These are phyloP conservation scores for Tokudaia tokunoshimensis DNA, from an alignment of 2,797 vertebrate genomes.

Conservation along the genomic window DNA sequence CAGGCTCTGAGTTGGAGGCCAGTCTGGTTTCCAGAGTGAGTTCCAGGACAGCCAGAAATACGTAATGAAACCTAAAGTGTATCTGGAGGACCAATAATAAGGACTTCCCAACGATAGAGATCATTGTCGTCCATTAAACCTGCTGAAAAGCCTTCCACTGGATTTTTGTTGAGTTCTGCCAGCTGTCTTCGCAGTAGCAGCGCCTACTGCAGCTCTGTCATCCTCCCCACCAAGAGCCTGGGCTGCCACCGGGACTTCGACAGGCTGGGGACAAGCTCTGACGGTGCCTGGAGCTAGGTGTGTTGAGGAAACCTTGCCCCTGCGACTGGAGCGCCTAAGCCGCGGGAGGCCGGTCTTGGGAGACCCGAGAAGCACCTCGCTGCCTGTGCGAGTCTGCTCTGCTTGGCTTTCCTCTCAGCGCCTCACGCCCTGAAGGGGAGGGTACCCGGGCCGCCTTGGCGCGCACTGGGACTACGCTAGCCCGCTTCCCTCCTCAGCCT, in stretches of 20 bases:
- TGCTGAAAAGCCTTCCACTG: constrained; percentile 99
- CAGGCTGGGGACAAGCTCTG: constrained; percentile 88
- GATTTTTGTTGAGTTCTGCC: constrained; percentile 99
- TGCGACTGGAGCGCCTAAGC: constrained; percentile 66
- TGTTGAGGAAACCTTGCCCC: constrained; percentile 75
- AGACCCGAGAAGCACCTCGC: constrained; percentile 85
- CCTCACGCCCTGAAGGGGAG: constrained; percentile 85
- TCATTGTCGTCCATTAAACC: constrained; percentile 99
- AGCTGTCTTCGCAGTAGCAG: constrained; percentile 98
- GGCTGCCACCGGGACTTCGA: constrained; percentile 89
- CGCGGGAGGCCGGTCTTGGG: constrained; percentile 77
- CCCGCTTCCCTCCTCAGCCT: constrained; percentile 85
- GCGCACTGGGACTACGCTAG: constrained; percentile 84
- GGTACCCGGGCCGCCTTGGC: constrained; percentile 86
- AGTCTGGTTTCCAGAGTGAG: too few relatives aligned
- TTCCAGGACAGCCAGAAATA: too few relatives aligned
- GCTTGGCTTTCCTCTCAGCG: constrained; percentile 88
- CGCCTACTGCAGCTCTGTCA: constrained; percentile 98
- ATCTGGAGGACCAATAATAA: constrained; percentile 99
- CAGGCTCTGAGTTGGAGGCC: too few relatives aligned
- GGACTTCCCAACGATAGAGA: constrained; percentile 99
- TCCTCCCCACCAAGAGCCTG: constrained; percentile 87
- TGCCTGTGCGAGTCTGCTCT: constrained; percentile 88
- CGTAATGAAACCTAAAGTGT: constrained; percentile 91
- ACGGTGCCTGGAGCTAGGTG: constrained; percentile 86